Percentiles rank a stretch among this genome's conserved stretches.
Conservation (phyloP, 2,888 invertebrate genomes). For the Tetragnatha montana region DNA sequence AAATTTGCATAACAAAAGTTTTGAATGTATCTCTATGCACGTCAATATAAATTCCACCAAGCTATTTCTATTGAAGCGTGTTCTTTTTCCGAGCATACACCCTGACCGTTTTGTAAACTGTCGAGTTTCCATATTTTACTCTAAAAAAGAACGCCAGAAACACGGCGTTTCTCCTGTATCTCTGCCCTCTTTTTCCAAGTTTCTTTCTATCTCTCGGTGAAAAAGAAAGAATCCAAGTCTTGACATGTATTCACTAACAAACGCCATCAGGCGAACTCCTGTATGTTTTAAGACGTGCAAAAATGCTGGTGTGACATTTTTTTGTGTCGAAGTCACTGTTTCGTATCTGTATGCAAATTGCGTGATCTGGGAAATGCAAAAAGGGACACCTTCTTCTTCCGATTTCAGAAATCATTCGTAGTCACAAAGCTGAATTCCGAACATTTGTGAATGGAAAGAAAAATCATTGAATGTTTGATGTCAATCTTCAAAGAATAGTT, state of each 20-base stretch:
- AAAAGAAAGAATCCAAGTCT: constrained; percentile 12
- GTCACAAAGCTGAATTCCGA: constrained; percentile 16
- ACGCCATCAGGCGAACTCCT: constrained; percentile 20
- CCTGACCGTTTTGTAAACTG: constrained; percentile 48
- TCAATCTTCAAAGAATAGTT: constrained; percentile 28
- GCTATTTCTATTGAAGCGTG: not conserved
- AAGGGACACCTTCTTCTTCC: constrained; percentile 7
- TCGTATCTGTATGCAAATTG: constrained; percentile 57
- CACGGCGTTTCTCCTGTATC: constrained; percentile 12
- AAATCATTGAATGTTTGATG: constrained; percentile 44
- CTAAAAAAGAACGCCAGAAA: constrained; percentile 9
- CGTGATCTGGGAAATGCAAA: constrained; percentile 44
- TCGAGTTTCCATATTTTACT: constrained; percentile 55
- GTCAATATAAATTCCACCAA: constrained; percentile 1
- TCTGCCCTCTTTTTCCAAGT: constrained; percentile 4
- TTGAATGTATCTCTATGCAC: not conserved
- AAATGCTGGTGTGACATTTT: constrained; percentile 44
- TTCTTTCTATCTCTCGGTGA: constrained; percentile 20
- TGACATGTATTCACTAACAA: constrained; percentile 49
- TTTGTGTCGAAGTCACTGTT: constrained; percentile 3
- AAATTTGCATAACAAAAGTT: not conserved
- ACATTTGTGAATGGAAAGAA: constrained; percentile 1
- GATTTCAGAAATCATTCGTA: constrained; percentile 45
- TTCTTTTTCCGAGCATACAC: not conserved
- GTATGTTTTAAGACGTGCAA: constrained; percentile 30